phyloP scores from a whole-genome alignment of 2,888 invertebrate species.

The Leuctra nigra region DNA sequence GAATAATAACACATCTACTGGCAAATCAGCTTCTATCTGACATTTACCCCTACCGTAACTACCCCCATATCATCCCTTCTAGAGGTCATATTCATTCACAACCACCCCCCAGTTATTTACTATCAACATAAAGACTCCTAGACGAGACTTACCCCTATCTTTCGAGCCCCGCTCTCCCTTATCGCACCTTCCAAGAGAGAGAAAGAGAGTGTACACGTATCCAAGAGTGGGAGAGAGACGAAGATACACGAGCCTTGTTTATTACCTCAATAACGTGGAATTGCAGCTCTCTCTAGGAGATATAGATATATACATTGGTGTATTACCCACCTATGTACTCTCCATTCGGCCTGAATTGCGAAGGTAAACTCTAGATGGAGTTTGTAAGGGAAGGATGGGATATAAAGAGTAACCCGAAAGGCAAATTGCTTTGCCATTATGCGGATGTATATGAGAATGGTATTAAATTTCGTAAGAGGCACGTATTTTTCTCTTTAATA shows the following conservation, averaged over 20 bases:
- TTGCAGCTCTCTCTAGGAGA: constrained; percentile 17
- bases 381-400: not conserved
- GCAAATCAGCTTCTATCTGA: no score
- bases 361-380: no score
- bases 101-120: constrained; percentile 17
- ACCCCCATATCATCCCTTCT: no score
- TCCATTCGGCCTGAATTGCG: no score
- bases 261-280: constrained; percentile 22
- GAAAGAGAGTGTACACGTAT: constrained; percentile 7
- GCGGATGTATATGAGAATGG: constrained; percentile 13
- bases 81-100: constrained; percentile 16
- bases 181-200: constrained; percentile 16
- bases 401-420: constrained; percentile 5
- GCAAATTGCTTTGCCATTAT: constrained; percentile 16
- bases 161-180: constrained; percentile 4
- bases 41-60: no score
- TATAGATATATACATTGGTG: not conserved
- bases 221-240: not conserved
- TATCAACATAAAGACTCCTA: constrained; percentile 2
- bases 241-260: constrained; percentile 20
- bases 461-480: no score
- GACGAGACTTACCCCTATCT: constrained; percentile 11
- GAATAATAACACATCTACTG: no score
- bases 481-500: no score
- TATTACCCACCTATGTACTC: no score